A percentile compares a stretch with the other conserved stretches of the same genome.
Conservation (phyloP, 2,797 vertebrate genomes). For the Sphenopsis melanotis region DNA sequence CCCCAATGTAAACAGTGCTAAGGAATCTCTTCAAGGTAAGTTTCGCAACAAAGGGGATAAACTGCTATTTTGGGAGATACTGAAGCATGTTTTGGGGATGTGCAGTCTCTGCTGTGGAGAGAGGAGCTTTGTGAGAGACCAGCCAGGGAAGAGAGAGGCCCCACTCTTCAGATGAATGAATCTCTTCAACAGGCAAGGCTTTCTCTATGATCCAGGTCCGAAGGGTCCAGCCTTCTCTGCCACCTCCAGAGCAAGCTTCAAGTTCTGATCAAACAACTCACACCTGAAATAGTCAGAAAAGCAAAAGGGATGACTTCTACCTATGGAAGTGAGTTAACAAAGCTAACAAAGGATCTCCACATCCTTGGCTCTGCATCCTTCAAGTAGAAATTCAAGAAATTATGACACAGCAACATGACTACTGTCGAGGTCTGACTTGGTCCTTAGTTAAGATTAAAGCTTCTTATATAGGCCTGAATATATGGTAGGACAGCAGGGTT, state of each 20-base stretch:
- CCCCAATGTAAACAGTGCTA: not conserved
- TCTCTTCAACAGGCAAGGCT: fast-evolving
- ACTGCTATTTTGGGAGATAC: not conserved
- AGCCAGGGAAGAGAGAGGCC: not conserved
- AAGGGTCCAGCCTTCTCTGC: constrained; percentile 96
- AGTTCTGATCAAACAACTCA: constrained; percentile 97
- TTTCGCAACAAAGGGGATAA: not conserved
- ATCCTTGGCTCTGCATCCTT: not conserved
- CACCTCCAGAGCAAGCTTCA: constrained; percentile 90
- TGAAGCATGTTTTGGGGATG: not conserved
- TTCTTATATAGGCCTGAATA: not conserved
- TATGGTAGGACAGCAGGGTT: fast-evolving
- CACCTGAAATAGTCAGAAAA: constrained; percentile 78
- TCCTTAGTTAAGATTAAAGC: not conserved
- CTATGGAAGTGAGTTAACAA: fast-evolving
- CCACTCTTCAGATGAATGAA: fast-evolving
- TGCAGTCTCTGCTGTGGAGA: not conserved
- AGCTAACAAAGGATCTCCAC: not conserved
- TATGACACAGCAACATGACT: fast-evolving
- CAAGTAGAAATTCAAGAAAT: not conserved
- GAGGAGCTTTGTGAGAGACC: not conserved
- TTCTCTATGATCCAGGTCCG: constrained; percentile 84
- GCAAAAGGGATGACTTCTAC: not conserved
- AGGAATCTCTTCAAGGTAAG: not conserved
- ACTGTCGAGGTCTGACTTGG: not conserved